phyloP scores from a whole-genome alignment of 2,113 vertebrate species.

The Morone chrysops region DNA sequence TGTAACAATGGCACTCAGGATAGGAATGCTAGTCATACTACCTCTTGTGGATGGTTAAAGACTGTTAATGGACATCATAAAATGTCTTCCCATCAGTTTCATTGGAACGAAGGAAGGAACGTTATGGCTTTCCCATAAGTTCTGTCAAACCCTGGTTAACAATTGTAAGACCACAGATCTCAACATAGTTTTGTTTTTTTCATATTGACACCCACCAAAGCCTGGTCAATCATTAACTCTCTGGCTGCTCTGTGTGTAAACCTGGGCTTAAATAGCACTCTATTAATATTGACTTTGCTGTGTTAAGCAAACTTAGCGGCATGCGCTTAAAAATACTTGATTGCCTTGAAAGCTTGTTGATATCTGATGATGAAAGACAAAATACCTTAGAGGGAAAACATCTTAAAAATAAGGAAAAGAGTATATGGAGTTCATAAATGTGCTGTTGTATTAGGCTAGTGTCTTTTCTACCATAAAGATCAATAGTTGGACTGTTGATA shows the following conservation, averaged over 20 bases:
- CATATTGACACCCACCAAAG: slow-evolving; percentile 67
- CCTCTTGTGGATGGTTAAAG: slow-evolving; percentile 15
- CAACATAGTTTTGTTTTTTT: slow-evolving; percentile 52
- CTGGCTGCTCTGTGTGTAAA: slow-evolving; percentile 76
- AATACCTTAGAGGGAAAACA: not conserved
- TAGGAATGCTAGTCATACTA: slow-evolving; percentile 25
- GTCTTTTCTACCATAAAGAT: not conserved
- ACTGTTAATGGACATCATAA: slow-evolving; percentile 47
- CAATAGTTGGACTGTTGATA: not conserved
- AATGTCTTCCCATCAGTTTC: slow-evolving; percentile 49
- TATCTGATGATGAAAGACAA: slow-evolving; percentile 65
- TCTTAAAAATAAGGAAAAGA: slow-evolving; percentile 12
- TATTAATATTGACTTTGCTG: slow-evolving; percentile 82
- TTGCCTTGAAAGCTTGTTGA: slow-evolving; percentile 74
- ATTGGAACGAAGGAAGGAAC: slow-evolving; percentile 20
- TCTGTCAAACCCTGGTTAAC: slow-evolving; percentile 41
- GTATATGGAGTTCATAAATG: slow-evolving; percentile 14
- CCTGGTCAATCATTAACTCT: slow-evolving; percentile 76
- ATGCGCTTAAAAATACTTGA: slow-evolving; percentile 76
- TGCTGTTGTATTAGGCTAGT: not conserved
- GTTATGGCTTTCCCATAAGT: slow-evolving; percentile 47
- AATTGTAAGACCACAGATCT: slow-evolving; percentile 58
- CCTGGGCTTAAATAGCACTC: slow-evolving; percentile 77
- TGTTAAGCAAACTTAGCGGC: slow-evolving; percentile 77
- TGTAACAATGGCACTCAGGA: slow-evolving; percentile 43